Base-by-base conservation (phyloP, 2,113 vertebrate genomes). In the Rhinogobius similis region DNA sequence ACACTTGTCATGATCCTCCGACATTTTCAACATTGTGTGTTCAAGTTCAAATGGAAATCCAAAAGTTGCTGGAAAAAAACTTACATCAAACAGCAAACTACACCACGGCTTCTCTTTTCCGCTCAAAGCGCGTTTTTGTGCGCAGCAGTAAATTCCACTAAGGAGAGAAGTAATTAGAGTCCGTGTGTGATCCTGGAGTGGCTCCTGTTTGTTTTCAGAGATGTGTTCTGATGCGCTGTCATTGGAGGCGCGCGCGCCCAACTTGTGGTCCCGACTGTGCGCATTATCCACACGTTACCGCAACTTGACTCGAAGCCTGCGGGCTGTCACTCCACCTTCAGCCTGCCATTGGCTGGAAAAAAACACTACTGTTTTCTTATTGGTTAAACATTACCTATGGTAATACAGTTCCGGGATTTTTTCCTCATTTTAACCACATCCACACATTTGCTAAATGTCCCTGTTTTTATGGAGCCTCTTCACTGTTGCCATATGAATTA, bases 11-110 rank as follows among this genome's bases (percentile, higher is more conserved):
- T 92, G 94, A 78, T 95, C 94, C 64, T 96, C 95, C 52, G 94
- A 95, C 96, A 96, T 98, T 90, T 94, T 93, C 84, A 96, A 91
- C 95, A 96, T 96, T 23, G 63, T 87, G 69, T 24, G 0, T 18
- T 78, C 23, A 75, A 71, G 32, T 70, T 68, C 1, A 62, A 59
- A 26, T 65, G 4, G 39, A 77, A 76, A 81, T 79, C 74, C 82
- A 13, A 62, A 62, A 72, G 58, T 62, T 50, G 44, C 23, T 18
- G 39, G 26, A 21, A 16, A 29, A n/a, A 38, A 66, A 50, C 6
- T 43, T 38, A 76, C 76, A 29, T 10, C 5, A 73, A 58, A 68
- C n/a, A 18, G 65, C 39, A 52, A 39, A 38, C 24, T 38, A 64
- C 10, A 61, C 65, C 24, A 68, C 69, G 86, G 85, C 79, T 71